phyloP scores from a whole-genome alignment of 2,888 invertebrate genomes.

The Bhutanitis thaidina region DNA sequence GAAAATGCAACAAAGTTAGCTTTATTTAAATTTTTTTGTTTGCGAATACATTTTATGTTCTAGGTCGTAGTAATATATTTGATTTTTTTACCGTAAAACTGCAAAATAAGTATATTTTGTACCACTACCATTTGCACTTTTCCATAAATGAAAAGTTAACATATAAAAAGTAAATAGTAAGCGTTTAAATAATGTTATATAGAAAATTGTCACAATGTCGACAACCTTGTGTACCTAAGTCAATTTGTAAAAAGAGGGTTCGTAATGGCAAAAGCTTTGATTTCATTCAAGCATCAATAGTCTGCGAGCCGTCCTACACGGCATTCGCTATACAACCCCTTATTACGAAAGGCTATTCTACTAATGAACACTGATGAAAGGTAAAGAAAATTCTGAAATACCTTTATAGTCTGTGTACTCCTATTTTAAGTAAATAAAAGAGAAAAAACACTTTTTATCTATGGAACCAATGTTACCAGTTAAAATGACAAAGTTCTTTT shows the following conservation, averaged over 20 bases:
- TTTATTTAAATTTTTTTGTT: too few species aligned
- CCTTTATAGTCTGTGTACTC: background rate
- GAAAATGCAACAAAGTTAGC: too few species aligned
- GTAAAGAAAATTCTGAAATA: conserved; percentile 12
- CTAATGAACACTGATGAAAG: conserved; percentile 17
- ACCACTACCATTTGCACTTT: too few species aligned
- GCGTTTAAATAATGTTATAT: background rate
- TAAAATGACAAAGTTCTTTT: too few species aligned
- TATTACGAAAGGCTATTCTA: conserved; percentile 15
- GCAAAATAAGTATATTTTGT: too few species aligned
- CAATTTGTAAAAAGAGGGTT: conserved; percentile 49
- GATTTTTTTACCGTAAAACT: too few species aligned
- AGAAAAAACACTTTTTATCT: background rate
- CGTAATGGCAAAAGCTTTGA: conserved; percentile 45
- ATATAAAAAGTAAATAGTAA: too few species aligned
- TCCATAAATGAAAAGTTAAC: too few species aligned
- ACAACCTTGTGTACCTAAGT: conserved; percentile 47
- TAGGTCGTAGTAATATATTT: too few species aligned
- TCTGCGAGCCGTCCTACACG: conserved; percentile 8
- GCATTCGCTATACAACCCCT: conserved; percentile 11
- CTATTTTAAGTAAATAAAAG: background rate
- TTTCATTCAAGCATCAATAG: conserved; percentile 35
- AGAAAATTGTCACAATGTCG: conserved; percentile 29
- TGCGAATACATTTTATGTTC: too few species aligned
- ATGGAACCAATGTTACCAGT: too few species aligned